Evolutionary conservation across 2,797 vertebrate species (phyloP), one percentile per base, ranked within the genome.

Genomic region (Diceros bicornis): DNA sequence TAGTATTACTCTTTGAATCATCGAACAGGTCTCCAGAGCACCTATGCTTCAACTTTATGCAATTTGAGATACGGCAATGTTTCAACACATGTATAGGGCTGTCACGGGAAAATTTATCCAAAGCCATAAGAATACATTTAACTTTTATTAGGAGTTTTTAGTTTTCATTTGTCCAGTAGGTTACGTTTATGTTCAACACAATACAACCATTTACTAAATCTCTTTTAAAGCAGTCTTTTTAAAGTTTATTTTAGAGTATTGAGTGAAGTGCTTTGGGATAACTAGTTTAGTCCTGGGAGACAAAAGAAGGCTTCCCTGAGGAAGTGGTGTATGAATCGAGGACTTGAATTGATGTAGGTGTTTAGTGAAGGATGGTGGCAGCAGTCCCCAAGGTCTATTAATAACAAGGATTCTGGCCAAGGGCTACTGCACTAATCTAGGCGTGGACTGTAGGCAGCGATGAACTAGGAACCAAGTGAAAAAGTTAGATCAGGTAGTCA

Each of bases 181-280:
- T 78, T 89, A 14, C 74, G 23, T 79, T 78, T 90, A 83, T 75
- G n/a, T 50, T 68, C 6, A 50, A 9, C 16, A 55, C 9, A 61
- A 44, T 77, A 10, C 50, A 88, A 83, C 17, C 7, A 74, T 55
- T 77, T 90, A n/a, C 25, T 83, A 12, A 44, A 61, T 62, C 81
- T 66, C 41, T 92, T 84, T 52, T 52, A 89, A 92, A 85, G 8
- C 6, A 57, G 17, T 79, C 18, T 47, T 89, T 50, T 55, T 12
- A 44, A 97, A 82, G 14, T 88, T 5, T 84, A 1, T 78, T 90
- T 75, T 32, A 84, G 85, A 89, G 25, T 75, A 29, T 82, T 88
- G 37, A 85, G 4, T 66, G 5, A 89, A 84, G n/a, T 74, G 14
- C 14, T 47, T 55, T 88, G 23, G 37, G 18, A 12, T 25, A 61